Evolutionary conservation across 2,797 vertebrate species (phyloP), one percentile per base, ranked within the genome.

Genomic region (Lophius americanus): DNA sequence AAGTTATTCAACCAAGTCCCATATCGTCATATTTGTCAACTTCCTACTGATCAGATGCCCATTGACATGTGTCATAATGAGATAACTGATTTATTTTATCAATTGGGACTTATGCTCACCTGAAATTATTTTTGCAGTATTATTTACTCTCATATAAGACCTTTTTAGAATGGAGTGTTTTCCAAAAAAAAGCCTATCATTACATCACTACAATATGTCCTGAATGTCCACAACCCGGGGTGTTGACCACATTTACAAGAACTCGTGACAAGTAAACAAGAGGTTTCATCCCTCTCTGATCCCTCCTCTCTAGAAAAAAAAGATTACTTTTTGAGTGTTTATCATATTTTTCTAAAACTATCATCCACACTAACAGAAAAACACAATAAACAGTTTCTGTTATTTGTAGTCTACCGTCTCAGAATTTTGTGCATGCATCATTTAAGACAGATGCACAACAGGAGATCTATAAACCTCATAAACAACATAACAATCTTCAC

Each of bases 51-150:
- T 82, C 76, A 80, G 23, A 54, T 10, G 64, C 38, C 54, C 23
- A 35, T 51, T 73, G 65, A 46, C 66, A 61, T 70, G 74, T 67
- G 78, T 72, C 75, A 47, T 51, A 73, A 74, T 41, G 65, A 64
- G 54, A 62, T 44, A 36, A 62, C 50, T 33, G 46, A 48, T 75
- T 41, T 55, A 14, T 13, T 39, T 13, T 9, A 11, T 36, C 8
- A 2, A 44, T 49, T 51, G 2, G 7, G 8, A n/a, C 11, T 51
- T n/a, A 3, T 50, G 13, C 13, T 12, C 6, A 35, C 5, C 9
- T 48, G 1, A 49, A 60, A 39, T 39, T 1, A 48, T 59, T 54
- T 23, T 13, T 9, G 11, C 12, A 2, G 9, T 57, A 42, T 63
- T 53, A 1, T 1, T 3, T 56, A 46, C 43, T 13, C 3, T 13